Base-by-base conservation (phyloP, 2,888 invertebrate genomes). In the Drosophila algonquin region DNA sequence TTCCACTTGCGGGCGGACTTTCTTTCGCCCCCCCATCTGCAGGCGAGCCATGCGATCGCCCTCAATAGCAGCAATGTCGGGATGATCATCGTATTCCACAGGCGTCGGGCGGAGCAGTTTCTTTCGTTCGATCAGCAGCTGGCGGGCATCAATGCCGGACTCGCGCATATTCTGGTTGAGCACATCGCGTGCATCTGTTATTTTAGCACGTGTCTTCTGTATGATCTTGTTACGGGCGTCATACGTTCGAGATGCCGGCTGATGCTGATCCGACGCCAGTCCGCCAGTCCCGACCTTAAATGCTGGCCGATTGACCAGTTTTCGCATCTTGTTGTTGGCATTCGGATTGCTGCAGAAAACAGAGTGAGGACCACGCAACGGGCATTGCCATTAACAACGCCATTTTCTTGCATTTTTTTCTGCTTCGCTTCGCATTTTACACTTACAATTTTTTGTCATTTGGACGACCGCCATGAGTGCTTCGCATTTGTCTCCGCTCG, bases 201-300 rank as follows among this genome's bases (percentile, higher is more conserved):
- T 94, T 86, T 95, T 95, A 54, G 94, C 94, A 55, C 96, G 94
- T 89, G 96, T 96, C 87, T 96, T 96, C 54, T 95, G 95, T 77
- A 96, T 95, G 47, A 97, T 95, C 92, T 95, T 96, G 77, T 95
- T 94, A 55, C 97, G 94, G 18, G 96, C 97, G 93, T 97, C 97
- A 24, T 78, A 75, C 21, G 80, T 72, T 14, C 78, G 88, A 6
- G 67, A 46, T 16, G 70, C 62, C 7, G 56, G 56, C 50, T 53
- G 27, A n/a, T 46, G 30, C 8, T 8, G 30, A 30, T 24, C 24
- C 9, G 46, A 50, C 18, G 27, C 61, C 16, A 35, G n/a, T 7
- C 48, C 65, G 2, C 21, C 7, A 2, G 14, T n/a, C 8, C 44
- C 18, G 1, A 59, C 46, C 54, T 81, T 87, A 21, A 84, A 86